A percentile compares a stretch with the other conserved stretches of the same genome.
Conservation (phyloP, 2,113 vertebrate species). For the Dicentrarchus labrax region DNA sequence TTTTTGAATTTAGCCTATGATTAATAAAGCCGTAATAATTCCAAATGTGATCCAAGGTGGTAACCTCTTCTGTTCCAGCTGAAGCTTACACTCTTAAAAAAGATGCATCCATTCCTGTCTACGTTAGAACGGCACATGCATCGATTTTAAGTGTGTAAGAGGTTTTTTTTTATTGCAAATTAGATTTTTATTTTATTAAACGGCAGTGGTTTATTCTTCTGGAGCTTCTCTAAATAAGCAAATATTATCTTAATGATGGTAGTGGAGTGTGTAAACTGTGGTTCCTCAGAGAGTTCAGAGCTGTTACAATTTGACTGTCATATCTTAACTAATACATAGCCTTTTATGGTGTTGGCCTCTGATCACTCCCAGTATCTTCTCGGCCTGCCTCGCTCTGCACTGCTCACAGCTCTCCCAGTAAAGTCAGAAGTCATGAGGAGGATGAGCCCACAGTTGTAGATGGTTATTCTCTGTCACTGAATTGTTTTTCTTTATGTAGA, state of each 20-base stretch:
- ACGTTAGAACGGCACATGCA: not conserved
- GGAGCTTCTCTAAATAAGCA: too few relatives aligned
- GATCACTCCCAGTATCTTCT: not conserved
- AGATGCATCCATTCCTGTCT: not conserved
- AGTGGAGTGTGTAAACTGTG: too few relatives aligned
- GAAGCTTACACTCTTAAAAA: not conserved
- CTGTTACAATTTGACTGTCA: not conserved
- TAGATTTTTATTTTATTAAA: too few relatives aligned
- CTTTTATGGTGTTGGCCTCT: not conserved
- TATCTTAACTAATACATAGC: not conserved
- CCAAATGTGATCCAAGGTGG: conserved; percentile 57
- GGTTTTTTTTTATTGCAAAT: not conserved
- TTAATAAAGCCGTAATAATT: conserved; percentile 85
- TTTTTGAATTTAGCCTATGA: conserved; percentile 83
- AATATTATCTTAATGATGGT: too few relatives aligned
- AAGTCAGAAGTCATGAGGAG: not conserved
- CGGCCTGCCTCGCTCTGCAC: not conserved
- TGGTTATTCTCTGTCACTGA: not conserved
- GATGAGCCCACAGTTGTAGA: not conserved
- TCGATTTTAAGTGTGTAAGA: not conserved
- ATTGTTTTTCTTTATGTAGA: not conserved
- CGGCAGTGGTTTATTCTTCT: too few relatives aligned
- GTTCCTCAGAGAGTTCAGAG: too few relatives aligned
- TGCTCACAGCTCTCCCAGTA: not conserved
- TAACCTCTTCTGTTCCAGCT: conserved; percentile 58